phyloP scores from a whole-genome alignment of 2,888 invertebrate species.

The Netelia melanura region DNA sequence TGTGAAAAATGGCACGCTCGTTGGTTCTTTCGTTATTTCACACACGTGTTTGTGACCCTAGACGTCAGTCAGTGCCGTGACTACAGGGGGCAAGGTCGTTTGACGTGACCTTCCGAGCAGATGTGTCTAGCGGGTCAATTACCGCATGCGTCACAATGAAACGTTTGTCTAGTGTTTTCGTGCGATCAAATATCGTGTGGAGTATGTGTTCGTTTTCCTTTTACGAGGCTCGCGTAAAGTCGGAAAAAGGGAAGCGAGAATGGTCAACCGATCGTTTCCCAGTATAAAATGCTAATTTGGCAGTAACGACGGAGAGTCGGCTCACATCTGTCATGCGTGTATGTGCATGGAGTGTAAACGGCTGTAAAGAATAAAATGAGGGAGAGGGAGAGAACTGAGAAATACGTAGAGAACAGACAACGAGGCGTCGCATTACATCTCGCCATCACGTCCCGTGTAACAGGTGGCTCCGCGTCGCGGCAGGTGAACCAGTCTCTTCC shows the following conservation, averaged over 20 bases:
- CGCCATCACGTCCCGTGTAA: conserved; percentile 63
- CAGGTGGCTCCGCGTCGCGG: conserved; percentile 81
- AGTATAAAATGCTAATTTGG: conserved; percentile 38
- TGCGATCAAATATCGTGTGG: not conserved
- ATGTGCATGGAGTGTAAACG: not conserved
- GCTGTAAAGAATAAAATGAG: conserved; percentile 7
- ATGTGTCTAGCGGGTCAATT: conserved; percentile 56
- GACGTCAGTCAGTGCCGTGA: conserved; percentile 1
- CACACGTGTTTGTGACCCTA: conserved; percentile 37
- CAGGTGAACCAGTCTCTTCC: conserved; percentile 77
- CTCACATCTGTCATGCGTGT: conserved; percentile 27
- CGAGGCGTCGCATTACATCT: conserved; percentile 58
- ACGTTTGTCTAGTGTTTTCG: conserved; percentile 19
- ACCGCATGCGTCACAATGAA: conserved; percentile 46
- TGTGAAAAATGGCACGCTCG: not conserved
- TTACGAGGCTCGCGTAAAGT: not conserved
- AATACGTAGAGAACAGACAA: conserved; percentile 38
- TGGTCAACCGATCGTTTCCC: not conserved
- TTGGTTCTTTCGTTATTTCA: conserved; percentile 8
- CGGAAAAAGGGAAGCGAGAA: not conserved
- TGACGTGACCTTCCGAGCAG: conserved; percentile 51
- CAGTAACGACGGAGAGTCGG: conserved; percentile 2
- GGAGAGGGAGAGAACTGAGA: not conserved
- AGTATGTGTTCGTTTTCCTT: not conserved
- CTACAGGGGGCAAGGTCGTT: conserved; percentile 47